Percentiles rank a stretch among this genome's conserved stretches.
phyloP scores from a whole-genome alignment of 2,113 vertebrate species.

The Prochilodus magdalenae region DNA sequence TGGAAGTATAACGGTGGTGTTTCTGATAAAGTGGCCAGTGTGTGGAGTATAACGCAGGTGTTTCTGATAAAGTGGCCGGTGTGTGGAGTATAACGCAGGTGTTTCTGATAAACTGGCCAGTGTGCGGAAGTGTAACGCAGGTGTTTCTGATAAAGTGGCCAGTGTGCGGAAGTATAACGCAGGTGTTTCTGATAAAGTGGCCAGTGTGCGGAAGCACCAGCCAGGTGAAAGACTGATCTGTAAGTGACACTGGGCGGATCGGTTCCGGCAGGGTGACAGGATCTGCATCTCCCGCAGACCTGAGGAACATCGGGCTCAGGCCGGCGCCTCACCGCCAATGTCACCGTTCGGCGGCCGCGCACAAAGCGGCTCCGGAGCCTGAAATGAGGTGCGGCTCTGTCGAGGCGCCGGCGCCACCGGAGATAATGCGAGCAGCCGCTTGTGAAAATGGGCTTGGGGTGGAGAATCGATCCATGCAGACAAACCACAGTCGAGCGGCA shows the following conservation, averaged over 20 bases:
- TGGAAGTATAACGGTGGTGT: not conserved
- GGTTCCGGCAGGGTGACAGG: constrained; percentile 1
- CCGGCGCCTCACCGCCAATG: constrained; percentile 59
- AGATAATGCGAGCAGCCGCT: constrained; percentile 34
- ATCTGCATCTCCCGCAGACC: constrained; percentile 72
- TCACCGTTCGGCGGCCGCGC: constrained; percentile 70
- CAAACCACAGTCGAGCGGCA: not conserved
- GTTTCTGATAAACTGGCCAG: too few relatives aligned
- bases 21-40: not conserved
- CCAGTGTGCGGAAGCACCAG: too few relatives aligned
- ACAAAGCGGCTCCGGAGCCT: constrained; percentile 58
- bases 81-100: too few relatives aligned
- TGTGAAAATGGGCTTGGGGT: constrained; percentile 16
- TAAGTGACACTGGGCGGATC: not conserved
- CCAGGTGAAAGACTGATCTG: not conserved
- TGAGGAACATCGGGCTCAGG: constrained; percentile 58
- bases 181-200: not conserved
- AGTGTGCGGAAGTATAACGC: not conserved
- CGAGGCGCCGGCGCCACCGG: not conserved
- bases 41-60: too few relatives aligned
- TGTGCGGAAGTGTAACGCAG: too few relatives aligned
- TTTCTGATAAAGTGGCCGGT: too few relatives aligned
- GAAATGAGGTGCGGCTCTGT: constrained; percentile 63
- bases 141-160: not conserved
- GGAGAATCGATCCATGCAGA: constrained; percentile 5